Evolutionary conservation across 2,888 invertebrate genomes (phyloP), one percentile per base, ranked within the genome.

Genomic region (Mesochorus sp.): DNA sequence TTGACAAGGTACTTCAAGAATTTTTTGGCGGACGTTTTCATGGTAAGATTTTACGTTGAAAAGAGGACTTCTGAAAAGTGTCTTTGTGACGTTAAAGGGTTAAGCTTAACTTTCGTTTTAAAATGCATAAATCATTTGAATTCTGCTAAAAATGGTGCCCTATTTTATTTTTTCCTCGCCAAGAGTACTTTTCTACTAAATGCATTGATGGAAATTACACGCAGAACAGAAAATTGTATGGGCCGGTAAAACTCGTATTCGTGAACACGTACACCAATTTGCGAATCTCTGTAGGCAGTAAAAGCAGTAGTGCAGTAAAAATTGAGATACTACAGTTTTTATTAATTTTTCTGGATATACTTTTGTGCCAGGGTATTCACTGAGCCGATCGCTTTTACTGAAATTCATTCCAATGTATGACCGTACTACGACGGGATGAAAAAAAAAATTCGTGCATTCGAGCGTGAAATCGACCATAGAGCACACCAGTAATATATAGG

Each of bases 201-300:
- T 62, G 67, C 68, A 62, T 64, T 76, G 76, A 64, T 70, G 24
- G 51, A 51, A 62, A 70, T 70, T 76, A 71, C 47, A 66, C 71
- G 59, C 42, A 53, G 37, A 28, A 17, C 42, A 42, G n/a, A 28
- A 19, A 17, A 26, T 44, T 37, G 17, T 44, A 28, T 28, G 26
- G 37, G 24, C 37, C 21, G 37, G 34, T 10, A 28, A 21, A 37
- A 42, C 42, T 61, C 3, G 3, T 6, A 57, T 57, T 24, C 21
- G 21, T 24, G 24, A 6, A 57, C 39, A 21, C 2, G 37, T 39
- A 62, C 24, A 26, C 47, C 8, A 47, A 47, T 8, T 6, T 19
- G 21, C 6, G 47, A 47, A 21, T 28, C 19, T 17, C 14, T 19
- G 8, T 19, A 14, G 59, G 19, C 3, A n/a, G n/a, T n/a, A 2